Base-by-base conservation (phyloP, 2,113 vertebrate genomes). In the Tachuris rubrigastra region DNA sequence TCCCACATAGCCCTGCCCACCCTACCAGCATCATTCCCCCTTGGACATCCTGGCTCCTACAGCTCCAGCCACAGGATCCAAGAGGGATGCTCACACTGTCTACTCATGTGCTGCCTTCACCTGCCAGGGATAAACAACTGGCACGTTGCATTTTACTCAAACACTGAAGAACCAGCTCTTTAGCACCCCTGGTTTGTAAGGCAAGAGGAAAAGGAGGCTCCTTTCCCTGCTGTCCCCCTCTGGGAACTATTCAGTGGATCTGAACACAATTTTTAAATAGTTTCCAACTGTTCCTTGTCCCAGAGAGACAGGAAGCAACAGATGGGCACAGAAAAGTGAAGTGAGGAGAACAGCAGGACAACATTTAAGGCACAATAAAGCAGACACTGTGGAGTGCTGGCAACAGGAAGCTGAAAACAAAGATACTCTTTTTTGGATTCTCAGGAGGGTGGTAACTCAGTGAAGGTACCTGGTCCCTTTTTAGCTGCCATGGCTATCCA, bases 311-410 rank as follows among this genome's bases (percentile, higher is more conserved):
- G 30, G 13, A 88, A 37, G 52, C 50, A 74, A 77, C 95, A 94
- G 92, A 95, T 74, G 90, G 94, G 83, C 67, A 77, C 35, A 24
- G 68, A 19, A 49, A 60, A 92, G 41, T 14, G 53, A 68, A 68
- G 75, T 1, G 72, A 69, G 50, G 53, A 96, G 84, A 80, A 84
- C 89, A 93, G 89, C 89, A 93, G 89, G 86, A 71, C 85, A 95
- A 78, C 59, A 69, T 85, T 74, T 87, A 65, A 86, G 86, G 55
- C 1, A 4, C 5, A 93, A 74, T 74, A 91, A 95, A 93, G 60
- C 89, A 94, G 78, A 53, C 14, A 0, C 67, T 76, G 49, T 20
- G 3, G 71, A 93, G 63, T 1, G 11, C 72, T 77, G 72, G 71
- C 44, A 94, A 41, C 25, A 39, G 87, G 6, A 94, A 81, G 71